phyloP scores from a whole-genome alignment of 2,797 vertebrate genomes.

The Myotis myotis region DNA sequence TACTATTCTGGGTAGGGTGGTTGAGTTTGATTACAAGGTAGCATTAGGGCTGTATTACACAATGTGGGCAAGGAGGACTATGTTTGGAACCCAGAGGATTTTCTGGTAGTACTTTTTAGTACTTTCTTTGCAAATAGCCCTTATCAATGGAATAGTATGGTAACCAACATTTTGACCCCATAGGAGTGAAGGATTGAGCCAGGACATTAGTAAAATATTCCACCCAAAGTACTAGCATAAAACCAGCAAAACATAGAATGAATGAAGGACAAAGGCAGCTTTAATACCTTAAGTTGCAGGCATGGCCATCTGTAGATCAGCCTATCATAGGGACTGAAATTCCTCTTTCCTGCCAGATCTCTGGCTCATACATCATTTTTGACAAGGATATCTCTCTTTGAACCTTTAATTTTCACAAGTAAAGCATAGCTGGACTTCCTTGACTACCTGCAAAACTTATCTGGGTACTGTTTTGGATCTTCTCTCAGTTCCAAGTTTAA shows the following conservation, averaged over 20 bases:
- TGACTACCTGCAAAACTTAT: not conserved
- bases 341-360: not conserved
- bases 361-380: not conserved
- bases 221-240: not conserved
- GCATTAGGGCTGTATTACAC: not conserved
- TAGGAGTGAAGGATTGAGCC: not conserved
- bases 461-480: not conserved
- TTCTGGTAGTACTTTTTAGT: not conserved
- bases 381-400: not conserved
- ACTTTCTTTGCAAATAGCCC: not conserved
- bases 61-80: not conserved
- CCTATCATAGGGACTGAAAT: not conserved
- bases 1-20: not conserved
- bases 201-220: not conserved
- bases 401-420: not conserved
- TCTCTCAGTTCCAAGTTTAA: not conserved
- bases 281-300: not conserved
- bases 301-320: not conserved
- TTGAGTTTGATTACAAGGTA: not conserved
- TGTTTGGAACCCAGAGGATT: not conserved
- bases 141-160: not conserved
- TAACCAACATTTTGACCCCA: conserved; percentile 7
- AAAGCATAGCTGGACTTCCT: not conserved
- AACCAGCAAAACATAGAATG: not conserved
- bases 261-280: not conserved